Base-by-base conservation (phyloP, 2,113 vertebrate genomes). In the Vulpes vulpes region DNA sequence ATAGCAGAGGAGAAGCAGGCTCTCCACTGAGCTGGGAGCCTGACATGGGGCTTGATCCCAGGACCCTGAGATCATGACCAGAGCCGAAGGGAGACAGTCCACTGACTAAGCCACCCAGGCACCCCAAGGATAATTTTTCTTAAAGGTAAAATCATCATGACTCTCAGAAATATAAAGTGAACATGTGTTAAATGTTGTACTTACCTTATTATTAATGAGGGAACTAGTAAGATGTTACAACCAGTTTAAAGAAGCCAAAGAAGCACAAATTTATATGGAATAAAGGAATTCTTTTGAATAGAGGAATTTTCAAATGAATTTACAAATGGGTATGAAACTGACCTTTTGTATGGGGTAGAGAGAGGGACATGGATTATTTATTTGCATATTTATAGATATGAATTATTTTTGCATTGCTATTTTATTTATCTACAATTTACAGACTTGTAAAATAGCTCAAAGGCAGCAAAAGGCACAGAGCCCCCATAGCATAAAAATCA, bases 91-190 rank as follows among this genome's bases (percentile, higher is more conserved):
- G 43, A 43, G 43, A 43, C 43, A 43, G 43, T 43, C 7, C 43
- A 43, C 43, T 43, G 43, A 43, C 43, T 43, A 7, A 43, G 43
- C 43, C 43, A 43, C 43, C 43, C 43, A 43, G 43, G 43, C 43
- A 43, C 43, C 43, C 43, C 43, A 93, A n/a, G 19, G 32, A 20
- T 59, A 80, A 23, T 57, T 25, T 95, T 93, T 51, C 27, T 67
- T 9, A 89, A 94, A 43, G 74, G 38, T 74, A 89, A 94, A 79
- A 94, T 57, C 49, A 60, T 91, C 49, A 60, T 91, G 55, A 65
- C 60, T 81, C 20, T 87, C 35, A 74, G 6, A 78, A 32, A 57
- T 62, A 93, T n/a, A 60, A 86, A 89, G 73, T 79, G 60, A 55
- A 78, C 3, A 4, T 62, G 11, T 90, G 8, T 80, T 55, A 84